These are phyloP conservation scores for Morinoia aosen DNA, from an alignment of 2,888 invertebrate species.

Conservation along the genomic window DNA sequence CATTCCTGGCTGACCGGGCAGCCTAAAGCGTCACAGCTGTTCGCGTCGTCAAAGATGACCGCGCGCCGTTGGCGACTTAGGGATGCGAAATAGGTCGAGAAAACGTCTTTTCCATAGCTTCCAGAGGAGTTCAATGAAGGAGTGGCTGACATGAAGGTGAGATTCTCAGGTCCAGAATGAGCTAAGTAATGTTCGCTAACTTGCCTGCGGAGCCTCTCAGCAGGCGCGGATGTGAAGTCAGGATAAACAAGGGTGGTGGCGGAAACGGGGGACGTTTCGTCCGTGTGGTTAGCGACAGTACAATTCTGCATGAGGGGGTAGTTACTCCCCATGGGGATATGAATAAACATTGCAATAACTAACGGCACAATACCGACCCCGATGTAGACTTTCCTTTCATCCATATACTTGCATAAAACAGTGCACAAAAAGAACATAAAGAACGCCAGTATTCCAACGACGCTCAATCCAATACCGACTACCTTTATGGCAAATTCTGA, in stretches of 20 bases:
- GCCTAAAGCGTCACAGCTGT: constrained; percentile 59
- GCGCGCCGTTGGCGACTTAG: constrained; percentile 34
- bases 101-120: background rate
- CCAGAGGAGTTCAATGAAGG: background rate
- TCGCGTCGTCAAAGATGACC: background rate
- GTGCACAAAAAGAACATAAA: constrained; percentile 79
- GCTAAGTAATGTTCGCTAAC: background rate
- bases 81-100: background rate
- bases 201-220: background rate
- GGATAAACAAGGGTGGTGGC: background rate
- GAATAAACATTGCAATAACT: constrained; percentile 81
- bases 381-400: constrained; percentile 82
- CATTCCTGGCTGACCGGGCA: constrained; percentile 64
- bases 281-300: constrained; percentile 9
- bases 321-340: constrained; percentile 81
- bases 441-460: constrained; percentile 84
- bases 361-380: constrained; percentile 88
- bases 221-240: background rate
- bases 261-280: background rate
- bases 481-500: constrained; percentile 83
- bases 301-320: constrained; percentile 65
- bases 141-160: background rate
- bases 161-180: background rate
- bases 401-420: constrained; percentile 77
- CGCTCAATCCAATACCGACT: constrained; percentile 86